These are phyloP conservation scores for Myripristis murdjan DNA, from an alignment of 2,797 vertebrate genomes.

Conservation along the genomic window DNA sequence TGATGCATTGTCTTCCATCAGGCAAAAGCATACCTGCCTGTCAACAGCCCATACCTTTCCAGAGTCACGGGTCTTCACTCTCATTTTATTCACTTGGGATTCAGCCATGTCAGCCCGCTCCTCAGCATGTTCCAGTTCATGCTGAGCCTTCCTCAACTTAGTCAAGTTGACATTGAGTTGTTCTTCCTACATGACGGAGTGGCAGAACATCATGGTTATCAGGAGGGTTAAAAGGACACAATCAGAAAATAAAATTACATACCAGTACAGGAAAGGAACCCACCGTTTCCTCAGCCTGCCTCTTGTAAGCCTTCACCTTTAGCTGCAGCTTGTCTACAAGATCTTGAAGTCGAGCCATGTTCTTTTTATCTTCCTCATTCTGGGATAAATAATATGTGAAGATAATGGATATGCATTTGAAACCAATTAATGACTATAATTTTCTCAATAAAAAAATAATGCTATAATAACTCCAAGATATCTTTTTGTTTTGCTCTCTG, in stretches of 20 bases:
- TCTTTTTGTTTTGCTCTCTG: neutral
- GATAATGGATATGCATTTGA: neutral
- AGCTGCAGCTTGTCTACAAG: slow-evolving; percentile 82
- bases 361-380: slow-evolving; percentile 90
- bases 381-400: slow-evolving; percentile 12
- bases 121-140: too few relatives aligned
- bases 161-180: slow-evolving; percentile 85
- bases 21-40: slow-evolving; percentile 80
- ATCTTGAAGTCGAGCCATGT: slow-evolving; percentile 87
- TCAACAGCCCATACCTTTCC: slow-evolving; percentile 80
- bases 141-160: too few relatives aligned
- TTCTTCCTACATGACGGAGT: slow-evolving; percentile 82
- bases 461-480: too few relatives aligned
- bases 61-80: too few relatives aligned
- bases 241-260: too few relatives aligned
- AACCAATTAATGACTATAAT: neutral
- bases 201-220: neutral
- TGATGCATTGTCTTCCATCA: too few relatives aligned
- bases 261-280: too few relatives aligned
- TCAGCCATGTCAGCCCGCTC: too few relatives aligned
- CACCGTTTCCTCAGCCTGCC: too few relatives aligned
- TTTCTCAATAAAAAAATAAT: too few relatives aligned
- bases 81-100: too few relatives aligned
- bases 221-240: neutral
- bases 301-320: too few relatives aligned